Evolutionary conservation across 2,113 vertebrate species (phyloP).

Genomic region (Myotis lucifugus): DNA sequence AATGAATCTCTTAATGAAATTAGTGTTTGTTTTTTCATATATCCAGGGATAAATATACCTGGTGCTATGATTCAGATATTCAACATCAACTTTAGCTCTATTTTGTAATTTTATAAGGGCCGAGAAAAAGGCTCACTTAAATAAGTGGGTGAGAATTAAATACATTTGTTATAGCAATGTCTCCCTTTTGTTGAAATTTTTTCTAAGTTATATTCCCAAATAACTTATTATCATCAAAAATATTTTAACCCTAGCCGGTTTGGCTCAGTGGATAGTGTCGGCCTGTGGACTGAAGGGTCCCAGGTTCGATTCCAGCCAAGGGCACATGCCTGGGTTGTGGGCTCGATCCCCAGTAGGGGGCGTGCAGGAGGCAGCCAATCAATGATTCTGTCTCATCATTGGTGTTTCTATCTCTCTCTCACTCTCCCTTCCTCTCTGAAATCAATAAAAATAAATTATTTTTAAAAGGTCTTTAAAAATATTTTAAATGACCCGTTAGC

Average conservation of each 20-base stretch:
- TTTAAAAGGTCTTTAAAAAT: background rate
- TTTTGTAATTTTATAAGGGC: constrained; percentile 3
- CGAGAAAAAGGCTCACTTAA: background rate
- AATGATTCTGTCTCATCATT: no score
- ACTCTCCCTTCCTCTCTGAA: no score
- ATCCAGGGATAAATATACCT: background rate
- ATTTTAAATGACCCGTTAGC: background rate
- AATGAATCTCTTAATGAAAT: background rate
- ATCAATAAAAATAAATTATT: no score
- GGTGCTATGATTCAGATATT: background rate
- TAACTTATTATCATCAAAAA: background rate
- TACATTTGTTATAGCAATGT: background rate
- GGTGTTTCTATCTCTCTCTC: no score
- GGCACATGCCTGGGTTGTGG: no score
- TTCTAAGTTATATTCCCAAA: background rate
- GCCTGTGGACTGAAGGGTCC: no score
- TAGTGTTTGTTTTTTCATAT: background rate
- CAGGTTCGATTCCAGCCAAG: no score
- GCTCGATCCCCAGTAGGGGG: no score
- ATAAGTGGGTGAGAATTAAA: constrained; percentile 35
- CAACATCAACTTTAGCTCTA: background rate
- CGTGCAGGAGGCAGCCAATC: no score
- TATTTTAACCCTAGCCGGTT: background rate
- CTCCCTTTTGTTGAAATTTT: background rate
- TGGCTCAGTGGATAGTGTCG: no score